phyloP scores from a whole-genome alignment of 2,797 vertebrate genomes.

The Syngnathus acus region DNA sequence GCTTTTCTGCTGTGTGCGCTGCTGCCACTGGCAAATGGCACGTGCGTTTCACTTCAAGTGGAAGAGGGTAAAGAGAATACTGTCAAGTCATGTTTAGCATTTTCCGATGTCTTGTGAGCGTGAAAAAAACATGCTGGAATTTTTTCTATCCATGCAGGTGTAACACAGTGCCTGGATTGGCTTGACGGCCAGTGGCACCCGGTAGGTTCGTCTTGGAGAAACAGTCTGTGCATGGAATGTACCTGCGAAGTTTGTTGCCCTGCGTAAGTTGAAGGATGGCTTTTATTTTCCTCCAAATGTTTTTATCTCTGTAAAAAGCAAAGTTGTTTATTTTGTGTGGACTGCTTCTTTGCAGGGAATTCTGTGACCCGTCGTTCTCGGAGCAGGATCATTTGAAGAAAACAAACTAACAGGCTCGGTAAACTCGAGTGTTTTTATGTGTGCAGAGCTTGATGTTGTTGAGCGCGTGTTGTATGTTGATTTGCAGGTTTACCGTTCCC shows the following conservation, averaged over 20 bases:
- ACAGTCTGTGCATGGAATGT: conserved; percentile 42
- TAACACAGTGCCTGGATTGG: conserved; percentile 10
- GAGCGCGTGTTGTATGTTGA: too few species aligned
- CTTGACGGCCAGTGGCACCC: conserved; percentile 33
- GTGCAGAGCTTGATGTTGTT: too few species aligned
- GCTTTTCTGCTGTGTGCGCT: conserved; percentile 5
- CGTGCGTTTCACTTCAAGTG: too few species aligned
- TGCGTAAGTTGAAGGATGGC: conserved; percentile 24
- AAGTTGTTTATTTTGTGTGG: neutral
- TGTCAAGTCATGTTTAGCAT: neutral
- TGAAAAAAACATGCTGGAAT: neutral
- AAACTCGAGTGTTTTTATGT: too few species aligned
- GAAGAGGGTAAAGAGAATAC: neutral
- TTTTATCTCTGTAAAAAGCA: neutral
- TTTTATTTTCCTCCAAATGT: neutral
- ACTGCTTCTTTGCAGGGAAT: neutral
- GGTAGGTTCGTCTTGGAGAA: conserved; percentile 46
- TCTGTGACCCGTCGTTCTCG: too few species aligned
- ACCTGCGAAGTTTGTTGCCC: conserved; percentile 24
- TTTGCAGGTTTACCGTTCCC: neutral
- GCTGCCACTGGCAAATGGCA: neutral
- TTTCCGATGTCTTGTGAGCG: neutral
- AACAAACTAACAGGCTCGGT: too few species aligned
- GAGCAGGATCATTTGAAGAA: too few species aligned
- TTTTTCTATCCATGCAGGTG: neutral